Base-by-base conservation (phyloP, 2,888 invertebrate species). In the Cinara cedri region DNA sequence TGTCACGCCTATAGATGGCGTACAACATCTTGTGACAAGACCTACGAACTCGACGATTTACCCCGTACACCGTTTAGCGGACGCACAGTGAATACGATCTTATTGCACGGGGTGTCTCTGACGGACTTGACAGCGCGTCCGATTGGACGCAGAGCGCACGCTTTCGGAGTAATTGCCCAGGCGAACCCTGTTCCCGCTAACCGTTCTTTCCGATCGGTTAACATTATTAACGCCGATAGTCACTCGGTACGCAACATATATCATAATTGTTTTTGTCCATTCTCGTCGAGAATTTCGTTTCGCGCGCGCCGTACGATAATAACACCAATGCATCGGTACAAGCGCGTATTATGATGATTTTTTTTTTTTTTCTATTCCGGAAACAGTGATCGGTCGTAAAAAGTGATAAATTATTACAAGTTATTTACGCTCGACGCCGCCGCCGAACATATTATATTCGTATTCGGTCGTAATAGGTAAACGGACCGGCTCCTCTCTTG, bases 381-480 rank as follows among this genome's bases (percentile, higher is more conserved):
- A 75, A 78, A 70, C 78, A 68, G 66, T 55, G 76, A 76, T 76
- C 55, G 68, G 78, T 78, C 78, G 68, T 78, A 78, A 78, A 78
- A 78, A 70, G 66, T 68, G 66, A 78, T 78, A 78, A 78, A 78
- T 78, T 78, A 78, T 78, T 78, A 78, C 78, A 46, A 70, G 78
- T 78, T 78, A 78, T 78, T 78, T 78, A 78, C 78, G 68, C 68
- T 57, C 76, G 57, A 55, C 66, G 55, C 66, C 19, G 54, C 74
- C 54, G 42, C 54, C 11, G 76, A 66, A 26, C 34, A 26, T 57
- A 65, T 65, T 57, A 49, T 60, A 55, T 66, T 66, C 46, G 76
- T 57, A 68, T 68, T 68, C 55, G 55, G 66, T 66, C 66, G 21
- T 66, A 76, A 68, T 68, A 66, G 54, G 68, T 68, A 68, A 68